Conservation (phyloP, 2,113 vertebrate genomes). For the Channa maculata region DNA sequence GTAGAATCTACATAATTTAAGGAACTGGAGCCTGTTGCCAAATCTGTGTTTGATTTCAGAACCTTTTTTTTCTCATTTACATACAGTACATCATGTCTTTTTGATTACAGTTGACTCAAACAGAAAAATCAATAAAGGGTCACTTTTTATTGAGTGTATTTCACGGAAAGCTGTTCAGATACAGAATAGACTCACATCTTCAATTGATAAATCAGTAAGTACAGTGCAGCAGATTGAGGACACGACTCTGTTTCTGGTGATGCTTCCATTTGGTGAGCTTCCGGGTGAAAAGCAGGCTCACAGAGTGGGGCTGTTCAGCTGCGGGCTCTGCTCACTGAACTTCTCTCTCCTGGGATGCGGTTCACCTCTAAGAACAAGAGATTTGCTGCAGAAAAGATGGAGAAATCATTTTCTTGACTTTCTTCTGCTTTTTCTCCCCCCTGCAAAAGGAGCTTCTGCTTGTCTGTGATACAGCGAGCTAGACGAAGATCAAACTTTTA, state of each 20-base stretch:
- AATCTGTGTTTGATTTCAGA: constrained; percentile 2
- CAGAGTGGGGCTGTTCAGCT: constrained; percentile 36
- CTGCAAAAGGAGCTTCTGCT: constrained; percentile 30
- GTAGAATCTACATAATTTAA: constrained; percentile 25
- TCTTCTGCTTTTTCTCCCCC: constrained; percentile 14
- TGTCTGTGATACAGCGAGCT: constrained; percentile 30
- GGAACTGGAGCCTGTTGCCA: constrained; percentile 20
- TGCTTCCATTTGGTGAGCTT: constrained; percentile 43
- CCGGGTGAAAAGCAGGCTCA: constrained; percentile 35
- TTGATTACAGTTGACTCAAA: constrained; percentile 34
- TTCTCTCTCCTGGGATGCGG: constrained; percentile 40
- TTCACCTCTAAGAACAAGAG: constrained; percentile 34
- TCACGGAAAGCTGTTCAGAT: constrained; percentile 21
- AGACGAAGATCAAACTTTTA: constrained; percentile 61
- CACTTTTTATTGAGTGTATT: constrained; percentile 32
- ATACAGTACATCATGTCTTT: neutral
- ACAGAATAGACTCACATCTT: constrained; percentile 5
- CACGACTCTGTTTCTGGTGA: constrained; percentile 32
- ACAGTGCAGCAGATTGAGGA: constrained; percentile 40
- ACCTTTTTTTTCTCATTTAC: neutral
- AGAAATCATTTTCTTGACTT: constrained; percentile 50
- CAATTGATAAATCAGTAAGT: constrained; percentile 28
- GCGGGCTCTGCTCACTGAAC: constrained; percentile 53
- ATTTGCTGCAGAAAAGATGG: constrained; percentile 36
- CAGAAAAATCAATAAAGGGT: constrained; percentile 46